Base-by-base conservation (phyloP, 2,797 vertebrate genomes). In the Anniella stebbinsi region DNA sequence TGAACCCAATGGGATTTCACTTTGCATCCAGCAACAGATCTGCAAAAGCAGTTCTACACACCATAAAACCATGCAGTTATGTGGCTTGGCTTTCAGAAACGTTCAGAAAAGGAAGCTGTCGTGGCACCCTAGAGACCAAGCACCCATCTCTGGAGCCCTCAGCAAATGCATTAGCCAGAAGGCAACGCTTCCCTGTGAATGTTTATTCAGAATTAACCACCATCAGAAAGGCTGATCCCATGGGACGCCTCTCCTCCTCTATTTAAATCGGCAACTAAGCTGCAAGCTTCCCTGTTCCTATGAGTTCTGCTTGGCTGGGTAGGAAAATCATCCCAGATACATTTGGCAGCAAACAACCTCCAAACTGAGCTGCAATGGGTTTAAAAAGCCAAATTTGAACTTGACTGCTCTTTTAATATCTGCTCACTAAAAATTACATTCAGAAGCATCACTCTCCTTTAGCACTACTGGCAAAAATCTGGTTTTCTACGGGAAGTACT, bases 231-330 rank as follows among this genome's bases (percentile, higher is more conserved):
- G 45, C 15, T 10, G 15, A n/a, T n/a, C 83, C 69, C 48, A 36
- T 2, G 8, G 83, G 45, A 33, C 33, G 1, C 12, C 48, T 21
- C 18, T 54, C 67, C 18, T n/a, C 66, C 82, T 51, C 41, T 30
- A 10, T 84, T 84, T 51, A 48, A 70, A 70, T 51, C 60, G 30
- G 38, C 38, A 45, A 45, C 63, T 67, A 66, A 83, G 63, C 60
- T 38, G 2, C 7, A 15, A 33, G 66, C 13, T 30, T 72, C 18
- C 18, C 45, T 51, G 21, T 85, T 70, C 25, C 83, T 33, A 11
- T 48, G 67, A 54, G 83, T 85, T 85, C 83, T 85, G 67, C 83
- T 85, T 9, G 67, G 69, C 66, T 54, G 67, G 83, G 66, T 84
- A n/a, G 45, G 18, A 72, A 84, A 84, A 84, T 70, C 83, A 23